Percentiles rank a stretch among this genome's conserved stretches.
These are phyloP conservation scores for Lepidurus packardi DNA, from an alignment of 1,140 invertebrate species.

Conservation along the genomic window DNA sequence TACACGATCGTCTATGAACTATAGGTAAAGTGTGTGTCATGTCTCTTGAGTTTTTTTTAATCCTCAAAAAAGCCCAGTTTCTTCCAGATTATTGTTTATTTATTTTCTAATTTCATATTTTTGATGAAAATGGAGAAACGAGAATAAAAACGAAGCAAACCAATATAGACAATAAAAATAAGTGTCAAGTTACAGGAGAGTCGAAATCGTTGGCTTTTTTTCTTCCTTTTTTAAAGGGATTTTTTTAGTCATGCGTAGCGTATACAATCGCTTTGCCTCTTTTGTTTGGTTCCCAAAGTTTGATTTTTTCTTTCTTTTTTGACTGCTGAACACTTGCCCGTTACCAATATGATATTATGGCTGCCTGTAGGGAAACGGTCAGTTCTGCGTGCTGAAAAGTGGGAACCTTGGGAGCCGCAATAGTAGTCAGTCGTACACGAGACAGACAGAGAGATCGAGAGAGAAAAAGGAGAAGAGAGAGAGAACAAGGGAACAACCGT, in stretches of 20 bases:
- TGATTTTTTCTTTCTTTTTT: neutral
- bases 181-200: neutral
- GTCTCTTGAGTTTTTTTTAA: too few relatives aligned
- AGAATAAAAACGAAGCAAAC: neutral
- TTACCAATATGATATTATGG: constrained; percentile 19
- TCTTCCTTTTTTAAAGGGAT: neutral
- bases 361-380: constrained; percentile 1
- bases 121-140: neutral
- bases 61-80: too few relatives aligned
- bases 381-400: constrained; percentile 3
- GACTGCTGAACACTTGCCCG: neutral
- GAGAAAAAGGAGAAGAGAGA: neutral
- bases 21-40: too few relatives aligned
- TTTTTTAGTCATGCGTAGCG: neutral
- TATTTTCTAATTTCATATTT: neutral
- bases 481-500: neutral
- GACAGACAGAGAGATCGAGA: neutral
- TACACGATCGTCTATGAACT: too few relatives aligned
- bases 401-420: neutral
- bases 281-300: constrained; percentile 7
- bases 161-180: neutral
- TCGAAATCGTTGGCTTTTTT: neutral
- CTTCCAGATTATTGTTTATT: too few relatives aligned
- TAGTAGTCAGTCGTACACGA: neutral
- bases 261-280: neutral